Evolutionary conservation across 2,888 invertebrate species (phyloP).

Genomic region (Allacma fusca): DNA sequence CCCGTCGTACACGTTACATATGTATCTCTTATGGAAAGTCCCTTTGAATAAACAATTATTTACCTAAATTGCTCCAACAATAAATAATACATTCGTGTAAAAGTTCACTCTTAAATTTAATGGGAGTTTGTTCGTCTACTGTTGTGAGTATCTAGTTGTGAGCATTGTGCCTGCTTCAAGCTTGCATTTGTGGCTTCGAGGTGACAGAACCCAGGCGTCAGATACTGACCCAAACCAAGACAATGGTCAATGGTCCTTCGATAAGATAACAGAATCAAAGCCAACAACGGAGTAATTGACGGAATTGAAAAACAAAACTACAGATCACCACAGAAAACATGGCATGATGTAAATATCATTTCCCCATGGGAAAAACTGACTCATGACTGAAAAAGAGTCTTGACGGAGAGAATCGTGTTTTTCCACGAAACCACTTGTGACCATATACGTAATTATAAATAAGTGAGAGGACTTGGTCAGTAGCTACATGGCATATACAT

Average conservation of each 20-base stretch:
- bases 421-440: too few relatives aligned
- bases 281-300: background rate
- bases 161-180: background rate
- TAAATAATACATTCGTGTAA: background rate
- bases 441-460: too few relatives aligned
- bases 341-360: background rate
- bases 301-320: background rate
- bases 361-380: too few relatives aligned
- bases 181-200: background rate
- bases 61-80: constrained; percentile 4
- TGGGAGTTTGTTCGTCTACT: too few relatives aligned
- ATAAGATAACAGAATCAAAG: constrained; percentile 6
- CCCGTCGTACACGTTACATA: too few relatives aligned
- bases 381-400: too few relatives aligned
- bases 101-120: too few relatives aligned
- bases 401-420: too few relatives aligned
- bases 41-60: constrained; percentile 12
- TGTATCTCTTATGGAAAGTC: too few relatives aligned
- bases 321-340: background rate
- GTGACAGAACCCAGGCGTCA: constrained; percentile 13
- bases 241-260: constrained; percentile 14
- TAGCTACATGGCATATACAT: too few relatives aligned
- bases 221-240: constrained; percentile 4
- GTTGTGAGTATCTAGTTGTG: background rate
- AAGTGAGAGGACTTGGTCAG: too few relatives aligned